These are phyloP conservation scores for Mola mola DNA, from an alignment of 2,113 vertebrate genomes.

Conservation along the genomic window DNA sequence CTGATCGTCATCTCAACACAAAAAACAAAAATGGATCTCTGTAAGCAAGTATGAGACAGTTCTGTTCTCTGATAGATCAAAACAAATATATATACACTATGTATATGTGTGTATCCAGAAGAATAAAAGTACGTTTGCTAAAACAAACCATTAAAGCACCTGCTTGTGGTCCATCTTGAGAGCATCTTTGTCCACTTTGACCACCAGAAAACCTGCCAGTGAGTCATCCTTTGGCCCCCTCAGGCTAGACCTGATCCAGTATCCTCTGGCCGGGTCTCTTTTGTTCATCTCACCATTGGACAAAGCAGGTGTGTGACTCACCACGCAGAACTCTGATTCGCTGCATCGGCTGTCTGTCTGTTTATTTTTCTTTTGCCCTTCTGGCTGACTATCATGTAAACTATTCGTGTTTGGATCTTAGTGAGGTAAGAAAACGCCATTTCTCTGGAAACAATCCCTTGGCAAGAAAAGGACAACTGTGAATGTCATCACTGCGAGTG, in stretches of 20 bases:
- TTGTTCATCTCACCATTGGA: conserved; percentile 45
- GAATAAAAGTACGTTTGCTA: neutral
- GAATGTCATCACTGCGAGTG: conserved; percentile 56
- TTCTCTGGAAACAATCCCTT: conserved; percentile 51
- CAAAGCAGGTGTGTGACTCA: conserved; percentile 56
- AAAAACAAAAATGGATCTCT: too few species aligned
- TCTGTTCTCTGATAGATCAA: neutral
- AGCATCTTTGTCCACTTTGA: conserved; percentile 30
- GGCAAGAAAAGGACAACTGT: conserved; percentile 53
- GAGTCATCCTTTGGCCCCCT: conserved; percentile 54
- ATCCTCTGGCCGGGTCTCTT: conserved; percentile 35
- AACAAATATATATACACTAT: too few species aligned
- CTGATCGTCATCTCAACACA: too few species aligned
- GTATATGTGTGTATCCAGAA: too few species aligned
- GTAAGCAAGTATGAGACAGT: too few species aligned
- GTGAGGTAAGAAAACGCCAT: conserved; percentile 36
- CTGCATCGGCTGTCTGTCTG: conserved; percentile 46
- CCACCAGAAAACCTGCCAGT: neutral
- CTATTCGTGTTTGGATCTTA: conserved; percentile 52
- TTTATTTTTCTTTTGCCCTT: conserved; percentile 46
- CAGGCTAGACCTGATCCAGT: conserved; percentile 25
- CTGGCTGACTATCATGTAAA: conserved; percentile 40
- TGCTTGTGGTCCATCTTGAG: conserved; percentile 25
- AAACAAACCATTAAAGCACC: conserved; percentile 30
- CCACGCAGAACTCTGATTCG: conserved; percentile 28